A percentile compares a stretch with the other conserved stretches of the same genome.
These are phyloP conservation scores for Acanthacorydalis orientalis DNA, from an alignment of 2,888 invertebrate genomes.

Conservation along the genomic window DNA sequence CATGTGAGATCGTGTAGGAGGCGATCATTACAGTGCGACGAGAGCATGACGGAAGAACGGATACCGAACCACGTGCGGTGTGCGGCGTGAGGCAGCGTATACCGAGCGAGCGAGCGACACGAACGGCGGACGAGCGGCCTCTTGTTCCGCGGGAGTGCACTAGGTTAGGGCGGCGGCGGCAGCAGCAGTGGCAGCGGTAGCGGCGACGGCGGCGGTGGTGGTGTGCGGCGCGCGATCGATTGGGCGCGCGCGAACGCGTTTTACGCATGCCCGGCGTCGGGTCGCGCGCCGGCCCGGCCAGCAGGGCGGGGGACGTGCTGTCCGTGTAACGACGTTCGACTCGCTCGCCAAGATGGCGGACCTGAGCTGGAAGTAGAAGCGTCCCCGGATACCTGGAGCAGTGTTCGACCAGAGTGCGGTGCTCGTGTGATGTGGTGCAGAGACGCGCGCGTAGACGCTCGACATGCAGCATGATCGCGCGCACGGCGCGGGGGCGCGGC, in stretches of 20 bases:
- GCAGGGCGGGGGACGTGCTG: slow-evolving; percentile 11
- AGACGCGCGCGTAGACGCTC: neutral
- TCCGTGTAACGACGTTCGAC: slow-evolving; percentile 9
- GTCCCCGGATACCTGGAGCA: neutral
- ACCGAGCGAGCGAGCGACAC: neutral
- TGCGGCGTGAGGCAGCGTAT: neutral
- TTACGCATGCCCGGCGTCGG: slow-evolving; percentile 7
- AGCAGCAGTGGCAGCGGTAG: slow-evolving; percentile 6
- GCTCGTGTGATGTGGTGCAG: slow-evolving; percentile 9
- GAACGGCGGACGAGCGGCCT: neutral
- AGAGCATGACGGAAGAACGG: neutral
- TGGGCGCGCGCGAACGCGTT: slow-evolving; percentile 9
- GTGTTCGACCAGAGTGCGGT: slow-evolving; percentile 10
- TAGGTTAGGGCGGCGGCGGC: neutral
- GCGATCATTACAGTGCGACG: neutral
- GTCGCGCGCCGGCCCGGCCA: slow-evolving; percentile 11
- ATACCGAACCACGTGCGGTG: neutral
- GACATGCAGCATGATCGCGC: neutral
- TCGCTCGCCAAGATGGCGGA: slow-evolving; percentile 28
- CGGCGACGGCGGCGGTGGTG: slow-evolving; percentile 6
- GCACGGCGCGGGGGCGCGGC: slow-evolving; percentile 6
- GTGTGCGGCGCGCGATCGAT: slow-evolving; percentile 2
- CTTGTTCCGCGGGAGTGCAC: neutral
- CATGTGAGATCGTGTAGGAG: neutral
- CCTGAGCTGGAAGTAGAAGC: slow-evolving; percentile 19